Evolutionary conservation across 2,888 invertebrate genomes (phyloP).

Genomic region (Yponomeuta cagnagella): DNA sequence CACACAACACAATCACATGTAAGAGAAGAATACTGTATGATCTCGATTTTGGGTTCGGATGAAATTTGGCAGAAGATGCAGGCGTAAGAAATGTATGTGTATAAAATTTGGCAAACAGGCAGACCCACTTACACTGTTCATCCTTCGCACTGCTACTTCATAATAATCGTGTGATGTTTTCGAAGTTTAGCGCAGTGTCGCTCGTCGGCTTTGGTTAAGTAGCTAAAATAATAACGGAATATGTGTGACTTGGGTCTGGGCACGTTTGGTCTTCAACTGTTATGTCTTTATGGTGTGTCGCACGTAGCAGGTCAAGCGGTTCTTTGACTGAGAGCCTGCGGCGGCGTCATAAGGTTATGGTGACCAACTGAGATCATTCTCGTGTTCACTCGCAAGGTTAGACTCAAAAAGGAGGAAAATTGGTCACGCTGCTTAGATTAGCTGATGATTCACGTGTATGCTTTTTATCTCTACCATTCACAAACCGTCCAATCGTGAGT

Average conservation of each 20-base stretch:
- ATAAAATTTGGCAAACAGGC: no score
- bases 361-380: not conserved
- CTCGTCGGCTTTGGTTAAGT: not conserved
- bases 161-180: not conserved
- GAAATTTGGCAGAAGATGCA: no score
- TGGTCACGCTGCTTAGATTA: no score
- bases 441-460: no score
- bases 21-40: no score
- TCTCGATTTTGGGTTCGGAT: no score
- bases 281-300: not conserved
- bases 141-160: no score
- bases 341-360: not conserved
- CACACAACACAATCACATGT: no score
- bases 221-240: not conserved
- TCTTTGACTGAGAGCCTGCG: not conserved
- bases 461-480: no score
- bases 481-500: no score
- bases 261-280: not conserved
- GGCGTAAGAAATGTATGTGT: no score
- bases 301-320: not conserved
- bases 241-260: not conserved
- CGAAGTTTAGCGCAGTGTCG: not conserved
- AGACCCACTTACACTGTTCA: no score
- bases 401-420: not conserved
- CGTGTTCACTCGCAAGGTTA: not conserved